phyloP scores from a whole-genome alignment of 2,888 invertebrate species.

The Andrena praecox region DNA sequence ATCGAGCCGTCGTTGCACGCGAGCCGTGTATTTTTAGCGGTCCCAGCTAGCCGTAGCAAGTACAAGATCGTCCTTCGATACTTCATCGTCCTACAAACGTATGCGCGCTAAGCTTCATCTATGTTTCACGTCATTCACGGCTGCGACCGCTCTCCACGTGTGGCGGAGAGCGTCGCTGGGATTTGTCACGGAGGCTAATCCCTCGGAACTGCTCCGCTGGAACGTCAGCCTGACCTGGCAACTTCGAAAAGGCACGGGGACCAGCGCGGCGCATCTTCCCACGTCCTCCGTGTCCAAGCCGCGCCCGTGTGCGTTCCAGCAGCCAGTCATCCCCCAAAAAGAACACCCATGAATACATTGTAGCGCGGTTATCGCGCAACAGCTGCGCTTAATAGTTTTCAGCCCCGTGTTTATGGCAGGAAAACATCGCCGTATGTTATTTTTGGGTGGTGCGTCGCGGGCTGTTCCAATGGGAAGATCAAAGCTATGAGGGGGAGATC shows the following conservation, averaged over 20 bases:
- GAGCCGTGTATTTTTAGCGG: constrained; percentile 28
- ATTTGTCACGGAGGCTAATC: neutral
- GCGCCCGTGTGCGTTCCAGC: neutral
- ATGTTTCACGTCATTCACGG: neutral
- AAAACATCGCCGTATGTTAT: constrained; percentile 53
- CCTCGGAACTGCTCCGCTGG: neutral
- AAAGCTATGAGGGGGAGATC: constrained; percentile 16
- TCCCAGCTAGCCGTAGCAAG: neutral
- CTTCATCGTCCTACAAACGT: neutral
- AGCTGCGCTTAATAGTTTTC: constrained; percentile 60
- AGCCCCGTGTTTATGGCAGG: constrained; percentile 51
- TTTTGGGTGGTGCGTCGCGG: constrained; percentile 46
- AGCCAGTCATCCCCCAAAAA: constrained; percentile 1
- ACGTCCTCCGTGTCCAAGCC: neutral
- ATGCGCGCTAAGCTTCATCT: neutral
- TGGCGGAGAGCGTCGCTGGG: neutral
- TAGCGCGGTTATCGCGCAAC: constrained; percentile 47
- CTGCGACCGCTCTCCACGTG: neutral
- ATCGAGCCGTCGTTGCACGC: constrained; percentile 27
- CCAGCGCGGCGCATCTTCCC: neutral
- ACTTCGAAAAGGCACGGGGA: neutral
- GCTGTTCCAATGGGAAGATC: constrained; percentile 33
- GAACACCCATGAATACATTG: constrained; percentile 33
- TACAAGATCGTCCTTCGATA: constrained; percentile 4
- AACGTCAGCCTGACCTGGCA: neutral